Conservation (phyloP, 2,797 vertebrate species). For the Acridotheres tristis region DNA sequence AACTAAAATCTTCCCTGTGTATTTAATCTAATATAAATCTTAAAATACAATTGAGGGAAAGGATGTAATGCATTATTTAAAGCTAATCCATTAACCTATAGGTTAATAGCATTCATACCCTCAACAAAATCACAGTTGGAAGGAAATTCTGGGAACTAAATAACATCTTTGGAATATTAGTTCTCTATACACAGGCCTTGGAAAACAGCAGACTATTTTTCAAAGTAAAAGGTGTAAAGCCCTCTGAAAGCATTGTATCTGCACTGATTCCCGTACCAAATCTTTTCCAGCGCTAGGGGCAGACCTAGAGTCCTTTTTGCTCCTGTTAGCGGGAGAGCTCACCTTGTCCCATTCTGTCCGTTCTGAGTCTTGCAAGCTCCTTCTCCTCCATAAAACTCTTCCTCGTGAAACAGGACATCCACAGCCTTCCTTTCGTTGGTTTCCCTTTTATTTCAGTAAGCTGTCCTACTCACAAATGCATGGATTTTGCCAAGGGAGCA, state of each 20-base stretch:
- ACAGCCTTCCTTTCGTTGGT: not conserved
- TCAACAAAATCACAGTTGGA: not conserved
- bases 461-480: not conserved
- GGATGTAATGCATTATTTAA: not conserved
- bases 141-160: not conserved
- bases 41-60: not conserved
- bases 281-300: not conserved
- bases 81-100: not conserved
- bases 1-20: not conserved
- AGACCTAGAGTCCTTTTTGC: not conserved
- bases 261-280: not conserved
- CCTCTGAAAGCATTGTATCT: not conserved
- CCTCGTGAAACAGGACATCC: not conserved
- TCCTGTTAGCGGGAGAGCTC: not conserved
- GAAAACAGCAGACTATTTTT: not conserved
- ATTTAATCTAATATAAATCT: constrained; percentile 13
- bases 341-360: not conserved
- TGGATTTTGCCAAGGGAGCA: not conserved
- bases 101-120: not conserved
- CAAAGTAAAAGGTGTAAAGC: not conserved
- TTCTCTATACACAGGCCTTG: not conserved
- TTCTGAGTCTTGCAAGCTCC: not conserved
- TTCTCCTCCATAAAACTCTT: not conserved
- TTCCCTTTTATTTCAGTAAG: not conserved
- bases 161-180: not conserved